Evolutionary conservation across 2,113 vertebrate genomes (phyloP), one percentile per base, ranked within the genome.

Genomic region (Rhegmatorhina hoffmannsi): DNA sequence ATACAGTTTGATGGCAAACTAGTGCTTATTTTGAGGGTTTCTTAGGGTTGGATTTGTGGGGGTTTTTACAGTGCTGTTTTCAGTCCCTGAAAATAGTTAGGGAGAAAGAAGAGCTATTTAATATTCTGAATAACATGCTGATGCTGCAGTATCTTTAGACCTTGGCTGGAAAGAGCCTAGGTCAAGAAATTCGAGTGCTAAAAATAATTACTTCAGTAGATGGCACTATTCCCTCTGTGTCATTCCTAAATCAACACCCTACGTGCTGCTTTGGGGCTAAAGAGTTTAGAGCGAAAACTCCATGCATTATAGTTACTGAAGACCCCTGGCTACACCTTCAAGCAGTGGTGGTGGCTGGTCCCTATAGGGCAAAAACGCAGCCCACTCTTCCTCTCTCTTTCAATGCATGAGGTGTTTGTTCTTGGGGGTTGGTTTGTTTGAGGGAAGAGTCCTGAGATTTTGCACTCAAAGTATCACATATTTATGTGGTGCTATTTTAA

Each of bases 151-250:
- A 9, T 58, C 38, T 68, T 80, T 34, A 67, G 68, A 16, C 28
- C 14, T 84, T 6, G 62, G 14, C 31, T 26, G 33, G 53, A 63
- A 26, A 31, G 44, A 58, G n/a, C 9, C 10, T n/a, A 10, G 40
- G 36, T 33, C 7, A 49, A 49, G 80, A 62, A 82, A 86, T 25
- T 4, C 11, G 28, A 28, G 40, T 90, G 96, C 94, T 91, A 64
- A 79, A 87, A 94, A 43, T 43, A 46, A 26, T 44, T 46, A 23
- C 53, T 96, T 94, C 96, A 92, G 94, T 95, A 97, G 97, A 59
- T 96, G 96, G 96, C 92, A 94, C 93, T 96, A 66, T 97, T 87
- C 53, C 29, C 96, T 95, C 93, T 96, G 43, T 76, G 92, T 93
- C 92, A 21, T 43, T 79, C 34, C 47, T 29, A 16, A 72, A 25